A percentile compares a stretch with the other conserved stretches of the same genome.
These are phyloP conservation scores for Tipula unca DNA, from an alignment of 2,888 invertebrate species.

Conservation along the genomic window DNA sequence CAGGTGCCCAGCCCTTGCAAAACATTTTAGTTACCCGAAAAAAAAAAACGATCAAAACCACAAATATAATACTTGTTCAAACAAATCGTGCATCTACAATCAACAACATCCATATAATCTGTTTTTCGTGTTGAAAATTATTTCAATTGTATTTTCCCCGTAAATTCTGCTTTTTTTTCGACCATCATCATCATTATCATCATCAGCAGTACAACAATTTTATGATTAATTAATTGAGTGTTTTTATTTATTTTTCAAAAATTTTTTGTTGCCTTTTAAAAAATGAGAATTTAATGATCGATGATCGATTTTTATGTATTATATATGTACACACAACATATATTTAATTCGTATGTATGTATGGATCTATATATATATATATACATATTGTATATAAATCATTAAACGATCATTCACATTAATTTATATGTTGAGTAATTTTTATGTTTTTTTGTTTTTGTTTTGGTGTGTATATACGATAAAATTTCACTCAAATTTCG, in stretches of 20 bases:
- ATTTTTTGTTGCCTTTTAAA: background rate
- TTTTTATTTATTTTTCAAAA: background rate
- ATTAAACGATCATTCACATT: conserved; percentile 8
- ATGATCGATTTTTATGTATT: background rate
- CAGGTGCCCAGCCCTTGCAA: too few species aligned
- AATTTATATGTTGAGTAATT: background rate
- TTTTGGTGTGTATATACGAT: background rate
- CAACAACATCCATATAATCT: background rate
- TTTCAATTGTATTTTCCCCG: background rate
- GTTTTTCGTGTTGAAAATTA: background rate
- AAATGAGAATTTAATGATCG: background rate
- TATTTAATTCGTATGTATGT: too few species aligned
- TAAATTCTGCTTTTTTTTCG: background rate
- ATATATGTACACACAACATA: background rate
- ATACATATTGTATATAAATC: background rate
- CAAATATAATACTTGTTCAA: background rate
- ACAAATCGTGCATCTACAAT: background rate
- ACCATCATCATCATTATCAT: background rate
- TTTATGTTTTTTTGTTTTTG: too few species aligned
- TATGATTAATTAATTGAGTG: conserved; percentile 14
- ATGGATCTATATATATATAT: too few species aligned
- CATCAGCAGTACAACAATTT: background rate
- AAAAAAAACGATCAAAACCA: background rate
- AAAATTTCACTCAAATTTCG: background rate
- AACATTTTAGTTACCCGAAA: background rate